These are phyloP conservation scores for silkworm (Bombyx mori) DNA, from an alignment of 1,140 invertebrate genomes.

Conservation along the genomic window ASM3026992v2 NC_085107.1:6082001-6082500, in stretches of 20 bases:
- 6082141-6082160: constrained; percentile 90
- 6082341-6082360: constrained; percentile 90
- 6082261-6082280: constrained; percentile 90
- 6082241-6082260: constrained; percentile 96
- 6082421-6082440: constrained; percentile 91
- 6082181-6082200: constrained; percentile 95
- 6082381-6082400: constrained; percentile 73
- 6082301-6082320: constrained; percentile 91
- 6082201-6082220: constrained; percentile 92
- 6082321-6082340: constrained; percentile 89
- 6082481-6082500: constrained; percentile 97
- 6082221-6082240: constrained; percentile 88
- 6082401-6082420: constrained; percentile 84
- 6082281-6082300: constrained; percentile 90
- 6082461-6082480: constrained; percentile 91
- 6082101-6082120: constrained; percentile 96
- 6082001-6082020: constrained; percentile 85
- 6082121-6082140: constrained; percentile 93
- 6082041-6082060: constrained; percentile 89
- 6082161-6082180: constrained; percentile 86
- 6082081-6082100: constrained; percentile 93
- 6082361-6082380: constrained; percentile 91
- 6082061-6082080: constrained; percentile 91
- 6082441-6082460: constrained; percentile 90
- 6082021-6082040: constrained; percentile 92